Conservation (phyloP, 2,888 invertebrate genomes). For the Agrotis puta region DNA sequence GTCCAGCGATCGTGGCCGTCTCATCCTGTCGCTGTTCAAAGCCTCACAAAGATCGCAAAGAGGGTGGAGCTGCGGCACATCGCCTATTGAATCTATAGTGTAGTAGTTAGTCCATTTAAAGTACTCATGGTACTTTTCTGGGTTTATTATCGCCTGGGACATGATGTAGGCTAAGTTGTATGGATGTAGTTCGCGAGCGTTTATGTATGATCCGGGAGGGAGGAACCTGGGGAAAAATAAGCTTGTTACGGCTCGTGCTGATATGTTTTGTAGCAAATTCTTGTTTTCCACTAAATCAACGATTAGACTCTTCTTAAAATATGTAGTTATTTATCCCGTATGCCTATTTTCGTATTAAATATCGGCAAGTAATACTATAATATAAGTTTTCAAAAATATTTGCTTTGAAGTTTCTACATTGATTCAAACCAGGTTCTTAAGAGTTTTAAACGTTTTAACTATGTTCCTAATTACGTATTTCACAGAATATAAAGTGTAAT, state of each 20-base stretch:
- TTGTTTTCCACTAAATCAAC: background rate
- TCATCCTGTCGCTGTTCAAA: conserved; percentile 63
- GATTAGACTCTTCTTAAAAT: background rate
- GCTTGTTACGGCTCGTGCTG: background rate
- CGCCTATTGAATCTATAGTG: conserved; percentile 59
- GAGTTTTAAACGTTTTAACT: conserved; percentile 3
- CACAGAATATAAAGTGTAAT: conserved; percentile 19
- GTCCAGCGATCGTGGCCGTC: conserved; percentile 60
- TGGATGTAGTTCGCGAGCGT: conserved; percentile 75
- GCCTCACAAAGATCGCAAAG: conserved; percentile 76
- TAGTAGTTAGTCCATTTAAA: conserved; percentile 82
- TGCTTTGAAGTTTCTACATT: background rate
- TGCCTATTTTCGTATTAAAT: background rate
- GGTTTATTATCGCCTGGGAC: conserved; percentile 66
- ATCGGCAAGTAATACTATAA: background rate
- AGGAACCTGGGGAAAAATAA: conserved; percentile 72
- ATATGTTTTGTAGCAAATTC: background rate
- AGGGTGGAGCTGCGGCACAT: conserved; percentile 63
- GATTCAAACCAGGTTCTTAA: background rate
- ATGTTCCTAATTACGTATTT: conserved; percentile 20
- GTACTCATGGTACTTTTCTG: conserved; percentile 69
- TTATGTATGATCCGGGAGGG: conserved; percentile 78
- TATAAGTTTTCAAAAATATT: background rate
- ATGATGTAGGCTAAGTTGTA: conserved; percentile 77
- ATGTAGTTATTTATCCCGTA: no score